phyloP scores from a whole-genome alignment of 2,888 invertebrate genomes.

The Nomada fabriciana region DNA sequence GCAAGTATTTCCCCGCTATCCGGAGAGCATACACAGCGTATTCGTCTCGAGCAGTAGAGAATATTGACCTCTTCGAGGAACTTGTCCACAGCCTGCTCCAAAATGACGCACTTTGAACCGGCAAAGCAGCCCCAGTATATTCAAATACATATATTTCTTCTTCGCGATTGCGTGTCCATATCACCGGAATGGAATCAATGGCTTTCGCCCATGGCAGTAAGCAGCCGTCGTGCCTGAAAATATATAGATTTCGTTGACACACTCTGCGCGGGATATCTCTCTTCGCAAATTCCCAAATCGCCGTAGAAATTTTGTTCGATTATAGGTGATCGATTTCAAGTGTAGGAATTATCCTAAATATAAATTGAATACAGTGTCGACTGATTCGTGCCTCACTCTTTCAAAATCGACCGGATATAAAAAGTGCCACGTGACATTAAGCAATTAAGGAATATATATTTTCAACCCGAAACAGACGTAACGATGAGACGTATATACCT shows the following conservation, averaged over 20 bases:
- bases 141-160: constrained; percentile 80
- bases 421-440: too few relatives aligned
- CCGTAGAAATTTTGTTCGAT: too few relatives aligned
- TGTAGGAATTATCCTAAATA: too few relatives aligned
- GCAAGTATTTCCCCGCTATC: constrained; percentile 70
- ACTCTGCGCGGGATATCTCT: too few relatives aligned
- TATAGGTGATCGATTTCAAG: too few relatives aligned
- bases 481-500: constrained; percentile 71
- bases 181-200: constrained; percentile 79
- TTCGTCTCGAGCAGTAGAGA: constrained; percentile 70
- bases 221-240: constrained; percentile 81
- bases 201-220: constrained; percentile 79
- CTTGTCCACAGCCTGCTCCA: constrained; percentile 71
- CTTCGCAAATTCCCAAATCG: too few relatives aligned
- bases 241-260: background rate
- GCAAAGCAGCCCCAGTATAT: constrained; percentile 78
- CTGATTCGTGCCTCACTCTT: too few relatives aligned
- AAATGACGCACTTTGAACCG: constrained; percentile 75
- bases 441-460: too few relatives aligned
- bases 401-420: too few relatives aligned
- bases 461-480: too few relatives aligned
- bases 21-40: constrained; percentile 75
- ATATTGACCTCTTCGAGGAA: constrained; percentile 65
- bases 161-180: constrained; percentile 77
- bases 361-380: too few relatives aligned